phyloP scores from a whole-genome alignment of 2,888 invertebrate species.

The Alloplasta piceator region DNA sequence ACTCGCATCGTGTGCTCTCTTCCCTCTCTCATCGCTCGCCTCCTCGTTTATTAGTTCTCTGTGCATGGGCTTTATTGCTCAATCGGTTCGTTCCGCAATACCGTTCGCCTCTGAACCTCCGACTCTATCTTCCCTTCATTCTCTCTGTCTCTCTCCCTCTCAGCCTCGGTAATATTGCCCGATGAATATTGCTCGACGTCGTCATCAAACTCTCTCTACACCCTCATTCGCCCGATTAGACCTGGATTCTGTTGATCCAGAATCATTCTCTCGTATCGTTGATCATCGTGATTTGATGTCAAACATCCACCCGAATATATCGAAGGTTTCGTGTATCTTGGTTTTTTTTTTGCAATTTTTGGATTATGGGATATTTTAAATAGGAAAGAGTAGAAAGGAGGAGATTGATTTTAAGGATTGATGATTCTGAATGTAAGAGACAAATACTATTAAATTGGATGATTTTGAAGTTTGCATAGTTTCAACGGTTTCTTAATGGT shows the following conservation, averaged over 20 bases:
- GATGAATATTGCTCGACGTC: conserved; percentile 38
- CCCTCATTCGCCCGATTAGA: conserved; percentile 23
- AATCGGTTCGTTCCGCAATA: conserved; percentile 62
- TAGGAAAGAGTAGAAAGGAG: neutral
- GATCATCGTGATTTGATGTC: conserved; percentile 29
- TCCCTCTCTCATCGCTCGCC: conserved; percentile 28
- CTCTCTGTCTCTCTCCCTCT: conserved; percentile 23
- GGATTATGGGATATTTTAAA: no score
- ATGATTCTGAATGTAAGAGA: no score
- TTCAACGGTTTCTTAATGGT: no score
- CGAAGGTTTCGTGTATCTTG: no score
- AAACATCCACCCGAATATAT: neutral
- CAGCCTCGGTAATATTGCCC: conserved; percentile 7
- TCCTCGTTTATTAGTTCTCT: conserved; percentile 64
- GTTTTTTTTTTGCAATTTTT: no score
- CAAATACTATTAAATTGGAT: no score
- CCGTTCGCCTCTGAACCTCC: conserved; percentile 4
- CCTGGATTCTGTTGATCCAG: neutral
- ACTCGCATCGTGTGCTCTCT: conserved; percentile 57
- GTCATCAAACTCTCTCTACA: conserved; percentile 22
- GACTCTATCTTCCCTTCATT: conserved; percentile 1
- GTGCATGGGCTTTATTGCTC: conserved; percentile 63
- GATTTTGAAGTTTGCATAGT: no score
- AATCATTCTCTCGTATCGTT: conserved; percentile 20
- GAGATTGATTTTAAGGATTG: neutral